Evolutionary conservation across 2,888 invertebrate species (phyloP), one percentile per base, ranked within the genome.

Genomic region (Drosophila percnosoma): DNA sequence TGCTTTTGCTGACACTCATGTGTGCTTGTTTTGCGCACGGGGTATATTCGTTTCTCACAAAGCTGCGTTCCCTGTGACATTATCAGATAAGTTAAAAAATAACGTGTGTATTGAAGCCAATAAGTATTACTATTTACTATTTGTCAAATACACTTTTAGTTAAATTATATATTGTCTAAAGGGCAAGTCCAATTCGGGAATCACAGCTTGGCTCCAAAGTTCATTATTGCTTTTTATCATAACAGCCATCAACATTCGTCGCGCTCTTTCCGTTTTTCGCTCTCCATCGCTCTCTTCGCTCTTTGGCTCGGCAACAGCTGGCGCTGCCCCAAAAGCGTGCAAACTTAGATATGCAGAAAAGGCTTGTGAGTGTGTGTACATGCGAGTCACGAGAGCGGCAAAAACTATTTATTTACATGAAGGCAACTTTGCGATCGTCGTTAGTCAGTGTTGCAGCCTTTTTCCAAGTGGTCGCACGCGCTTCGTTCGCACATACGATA

Each of bases 401-500:
- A 74, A 68, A 83, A 79, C 79, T 87, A 83, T 83, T 83, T 87
- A 87, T 87, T 82, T 85, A 82, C 75, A 80, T 77, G 73, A 66
- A 45, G n/a, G 53, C 36, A 68, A 69, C 71, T 68, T 73, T 51
- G 67, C 62, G 88, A 73, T 70, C 85, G 68, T 51, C 60, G 60
- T 73, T 83, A 85, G 75, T 87, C 85, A 71, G 66, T 58, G 69
- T 67, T 64, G 76, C 36, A 58, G 64, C 66, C 58, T 60, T 69
- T 78, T 49, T 72, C 5, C 34, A 53, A 68, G 54, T 57, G 55
- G 71, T 68, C 62, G 68, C 33, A 53, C 72, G 71, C 54, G 64
- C 24, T 54, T 4, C 15, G 18, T 52, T 53, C 15, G 65, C 59
- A 34, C 65, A 53, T 36, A 33, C 59, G 24, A 21, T 42, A 36